Base-by-base conservation (phyloP, 2,797 vertebrate species). In the Odontamblyopus lacepedii region DNA sequence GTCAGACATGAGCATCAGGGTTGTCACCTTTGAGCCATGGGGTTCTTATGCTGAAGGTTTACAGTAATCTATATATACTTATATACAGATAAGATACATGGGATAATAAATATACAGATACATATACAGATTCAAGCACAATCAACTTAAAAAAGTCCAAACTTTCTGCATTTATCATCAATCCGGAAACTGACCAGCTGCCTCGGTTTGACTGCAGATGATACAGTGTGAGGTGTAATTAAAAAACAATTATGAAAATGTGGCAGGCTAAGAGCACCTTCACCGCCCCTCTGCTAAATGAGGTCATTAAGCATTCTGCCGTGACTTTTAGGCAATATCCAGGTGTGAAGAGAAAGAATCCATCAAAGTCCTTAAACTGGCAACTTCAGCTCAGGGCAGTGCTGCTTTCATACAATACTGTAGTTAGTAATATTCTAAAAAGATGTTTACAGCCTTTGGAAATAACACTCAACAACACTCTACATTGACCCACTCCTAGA, bases 191-290 rank as follows among this genome's bases (percentile, higher is more conserved):
- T 94, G 93, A 95, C 93, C 93, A 90, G 91, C 93, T 93, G 88
- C 93, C 92, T 89, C 90, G 94, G 94, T 95, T 95, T 94, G 63
- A 94, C 91, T 90, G 86, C 91, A 94, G 92, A 93, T 93, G 89
- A 94, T 94, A 91, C 92, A 92, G 94, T 94, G 92, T 93, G 90
- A 90, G 90, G 87, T 93, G 89, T 95, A 96, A 96, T 96, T 95
- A 96, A 95, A 95, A 90, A 95, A 94, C 87, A 88, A 95, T 95
- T 95, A 95, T 86, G 83, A 74, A 94, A 94, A 93, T 92, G 92
- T 92, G 92, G 92, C 90, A 91, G 93, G 84, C 91, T 91, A 90
- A 92, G 91, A 92, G 83, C 82, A 92, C 90, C 89, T 90, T 88
- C 81, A 90, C 86, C 88, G 92, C 92, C 90, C 82, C 87, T 84